phyloP scores from a whole-genome alignment of 35 echinoderm and acorn worm genomes.

The Holothuria glaberrima region DNA sequence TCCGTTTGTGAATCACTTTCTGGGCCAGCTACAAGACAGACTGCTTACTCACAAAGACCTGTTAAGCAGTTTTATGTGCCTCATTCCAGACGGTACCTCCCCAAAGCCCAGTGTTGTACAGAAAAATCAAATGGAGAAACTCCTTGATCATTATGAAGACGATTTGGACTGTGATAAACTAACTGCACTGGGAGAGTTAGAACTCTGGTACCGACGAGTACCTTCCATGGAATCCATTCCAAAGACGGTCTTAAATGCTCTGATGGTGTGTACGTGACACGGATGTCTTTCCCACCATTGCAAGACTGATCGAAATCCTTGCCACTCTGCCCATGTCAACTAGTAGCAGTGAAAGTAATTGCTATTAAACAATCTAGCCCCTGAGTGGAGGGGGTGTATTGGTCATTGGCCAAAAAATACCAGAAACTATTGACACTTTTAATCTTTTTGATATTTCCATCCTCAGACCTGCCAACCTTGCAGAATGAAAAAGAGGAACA shows the following conservation, averaged over 20 bases:
- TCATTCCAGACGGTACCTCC: slow-evolving; percentile 16
- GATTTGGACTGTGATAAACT: slow-evolving; percentile 27
- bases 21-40: slow-evolving; percentile 28
- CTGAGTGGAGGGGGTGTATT: not conserved
- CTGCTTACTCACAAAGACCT: slow-evolving; percentile 32
- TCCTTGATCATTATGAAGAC: slow-evolving; percentile 17
- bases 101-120: not conserved
- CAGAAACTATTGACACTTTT: no score
- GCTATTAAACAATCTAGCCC: not conserved
- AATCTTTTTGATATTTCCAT: not conserved
- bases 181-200: not conserved
- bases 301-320: not conserved
- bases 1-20: slow-evolving; percentile 28
- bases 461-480: no score
- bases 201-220: slow-evolving; percentile 6
- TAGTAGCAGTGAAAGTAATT: slow-evolving; percentile 34
- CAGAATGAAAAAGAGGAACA: no score
- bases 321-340: slow-evolving; percentile 21
- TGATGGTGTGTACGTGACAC: slow-evolving; percentile 27
- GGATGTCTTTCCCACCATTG: slow-evolving; percentile 25
- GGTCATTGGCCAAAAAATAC: not conserved
- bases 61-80: slow-evolving; percentile 25
- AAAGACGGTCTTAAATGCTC: slow-evolving; percentile 14
- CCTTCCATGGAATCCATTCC: not conserved
- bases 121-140: slow-evolving; percentile 15